These are phyloP conservation scores for Cistogaster globosa DNA, from an alignment of 2,888 invertebrate genomes.

Conservation along the genomic window DNA sequence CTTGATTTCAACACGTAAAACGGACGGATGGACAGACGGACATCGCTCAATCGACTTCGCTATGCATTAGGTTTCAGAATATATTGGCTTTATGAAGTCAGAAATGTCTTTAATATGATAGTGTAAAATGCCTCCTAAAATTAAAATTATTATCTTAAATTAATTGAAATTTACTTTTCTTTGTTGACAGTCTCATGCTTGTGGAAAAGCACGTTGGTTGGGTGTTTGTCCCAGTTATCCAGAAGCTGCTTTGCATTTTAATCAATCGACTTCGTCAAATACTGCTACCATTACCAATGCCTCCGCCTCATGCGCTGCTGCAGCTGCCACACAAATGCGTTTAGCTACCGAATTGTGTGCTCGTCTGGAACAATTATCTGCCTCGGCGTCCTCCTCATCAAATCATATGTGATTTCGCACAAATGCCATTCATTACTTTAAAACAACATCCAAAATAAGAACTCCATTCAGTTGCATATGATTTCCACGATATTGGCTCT, in stretches of 20 bases:
- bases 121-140: no score
- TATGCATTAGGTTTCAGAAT: no score
- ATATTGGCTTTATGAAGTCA: no score
- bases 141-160: no score
- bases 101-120: background rate
- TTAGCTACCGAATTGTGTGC: constrained; percentile 84
- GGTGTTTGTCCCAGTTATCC: constrained; percentile 86
- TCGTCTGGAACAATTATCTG: constrained; percentile 84
- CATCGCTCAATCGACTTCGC: no score
- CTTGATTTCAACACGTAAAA: no score
- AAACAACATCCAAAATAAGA: constrained; percentile 49
- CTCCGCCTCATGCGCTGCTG: constrained; percentile 74
- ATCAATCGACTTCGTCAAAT: constrained; percentile 69
- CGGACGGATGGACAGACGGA: no score
- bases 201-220: constrained; percentile 88
- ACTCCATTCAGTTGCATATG: background rate
- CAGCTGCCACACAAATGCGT: constrained; percentile 81
- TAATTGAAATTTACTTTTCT: background rate
- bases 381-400: constrained; percentile 72
- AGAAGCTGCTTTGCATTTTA: constrained; percentile 78
- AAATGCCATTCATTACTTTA: constrained; percentile 37
- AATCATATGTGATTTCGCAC: constrained; percentile 59
- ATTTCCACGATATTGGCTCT: background rate
- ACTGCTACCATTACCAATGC: constrained; percentile 74
- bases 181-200: constrained; percentile 86